phyloP scores from a whole-genome alignment of 2,888 invertebrate genomes.

The Punctoribates punctum region DNA sequence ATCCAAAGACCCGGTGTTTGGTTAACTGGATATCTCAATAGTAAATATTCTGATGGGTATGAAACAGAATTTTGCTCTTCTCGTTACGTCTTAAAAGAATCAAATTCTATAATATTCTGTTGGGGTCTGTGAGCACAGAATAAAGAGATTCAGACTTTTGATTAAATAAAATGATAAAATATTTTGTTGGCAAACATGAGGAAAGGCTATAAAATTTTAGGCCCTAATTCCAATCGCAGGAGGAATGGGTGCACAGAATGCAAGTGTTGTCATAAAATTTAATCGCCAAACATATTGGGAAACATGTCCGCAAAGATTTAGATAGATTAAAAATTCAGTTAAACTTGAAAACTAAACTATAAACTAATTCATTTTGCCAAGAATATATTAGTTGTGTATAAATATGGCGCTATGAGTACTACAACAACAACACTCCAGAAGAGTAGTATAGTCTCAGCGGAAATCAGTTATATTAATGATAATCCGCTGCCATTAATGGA shows the following conservation, averaged over 20 bases:
- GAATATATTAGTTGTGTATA: not conserved
- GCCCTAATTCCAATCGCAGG: not conserved
- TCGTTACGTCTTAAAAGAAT: not conserved
- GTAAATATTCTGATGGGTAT: not conserved
- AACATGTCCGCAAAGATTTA: slow-evolving; percentile 3
- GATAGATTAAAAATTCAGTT: slow-evolving; percentile 6
- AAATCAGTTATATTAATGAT: slow-evolving; percentile 6
- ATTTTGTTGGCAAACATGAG: not conserved
- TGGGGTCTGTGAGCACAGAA: not conserved
- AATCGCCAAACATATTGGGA: slow-evolving; percentile 1
- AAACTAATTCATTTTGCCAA: not conserved
- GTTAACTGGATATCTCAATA: not conserved
- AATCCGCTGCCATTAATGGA: not conserved
- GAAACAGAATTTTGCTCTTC: not conserved
- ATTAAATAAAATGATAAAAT: not conserved
- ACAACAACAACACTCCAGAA: not conserved
- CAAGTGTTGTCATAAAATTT: slow-evolving; percentile 24
- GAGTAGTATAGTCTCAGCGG: not conserved
- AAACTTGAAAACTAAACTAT: not conserved
- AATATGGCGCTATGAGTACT: too few species aligned
- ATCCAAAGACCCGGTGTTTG: not conserved
- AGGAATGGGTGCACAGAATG: not conserved
- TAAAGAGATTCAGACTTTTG: not conserved
- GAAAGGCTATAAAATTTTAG: not conserved
- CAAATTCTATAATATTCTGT: not conserved